A percentile compares a stretch with the other conserved stretches of the same genome.
Evolutionary conservation across 2,797 vertebrate species (phyloP).

Genomic region (Cercopithecus mitis): DNA sequence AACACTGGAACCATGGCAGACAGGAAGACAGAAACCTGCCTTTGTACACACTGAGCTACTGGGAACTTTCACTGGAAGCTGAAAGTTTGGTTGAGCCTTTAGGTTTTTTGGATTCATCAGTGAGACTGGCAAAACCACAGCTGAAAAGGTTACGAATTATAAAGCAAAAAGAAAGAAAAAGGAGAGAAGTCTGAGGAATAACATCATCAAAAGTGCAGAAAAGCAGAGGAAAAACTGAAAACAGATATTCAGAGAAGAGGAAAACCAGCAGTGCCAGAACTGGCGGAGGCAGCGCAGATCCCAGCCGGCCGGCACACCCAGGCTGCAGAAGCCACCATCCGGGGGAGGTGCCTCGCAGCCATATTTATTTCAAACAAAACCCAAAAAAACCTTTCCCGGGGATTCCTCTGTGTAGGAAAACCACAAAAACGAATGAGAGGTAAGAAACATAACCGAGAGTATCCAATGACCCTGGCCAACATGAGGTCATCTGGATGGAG

Average conservation of each 20-base stretch:
- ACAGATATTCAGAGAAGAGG: neutral
- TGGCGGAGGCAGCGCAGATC: accelerated
- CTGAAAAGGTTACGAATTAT: neutral
- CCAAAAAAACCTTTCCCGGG: neutral
- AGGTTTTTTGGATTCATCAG: neutral
- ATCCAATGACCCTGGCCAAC: neutral
- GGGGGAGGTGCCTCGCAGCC: neutral
- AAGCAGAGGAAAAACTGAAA: neutral
- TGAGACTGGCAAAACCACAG: neutral
- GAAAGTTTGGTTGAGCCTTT: neutral
- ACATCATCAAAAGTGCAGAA: neutral
- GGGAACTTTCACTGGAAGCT: neutral
- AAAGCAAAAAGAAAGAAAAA: neutral
- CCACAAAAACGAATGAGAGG: neutral
- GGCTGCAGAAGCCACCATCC: neutral
- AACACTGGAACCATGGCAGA: neutral
- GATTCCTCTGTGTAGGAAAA: neutral
- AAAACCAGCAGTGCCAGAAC: neutral
- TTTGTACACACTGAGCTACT: too few species aligned
- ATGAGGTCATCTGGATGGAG: neutral
- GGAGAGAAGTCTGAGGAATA: neutral
- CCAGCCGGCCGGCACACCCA: neutral
- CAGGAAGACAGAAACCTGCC: neutral
- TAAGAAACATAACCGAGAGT: neutral
- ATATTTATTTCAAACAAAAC: neutral